Evolutionary conservation across 2,888 invertebrate species (phyloP), one percentile per base, ranked within the genome.

Genomic region (Zaprionus lineosus): DNA sequence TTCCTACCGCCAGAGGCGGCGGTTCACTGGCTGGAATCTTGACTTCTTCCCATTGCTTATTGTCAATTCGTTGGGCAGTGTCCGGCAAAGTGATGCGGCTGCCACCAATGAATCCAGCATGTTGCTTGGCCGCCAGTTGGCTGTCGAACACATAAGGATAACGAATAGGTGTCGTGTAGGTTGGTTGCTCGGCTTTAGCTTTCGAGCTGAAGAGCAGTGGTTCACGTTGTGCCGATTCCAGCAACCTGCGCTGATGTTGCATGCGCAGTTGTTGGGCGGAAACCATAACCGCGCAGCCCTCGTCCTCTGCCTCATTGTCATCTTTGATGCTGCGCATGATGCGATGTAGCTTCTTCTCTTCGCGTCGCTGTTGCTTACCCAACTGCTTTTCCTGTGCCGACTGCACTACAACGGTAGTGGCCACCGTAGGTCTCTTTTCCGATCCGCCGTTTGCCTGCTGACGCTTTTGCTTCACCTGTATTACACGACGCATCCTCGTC

Each of bases 61-160:
- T 93, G 75, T 95, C 94, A 37, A 93, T 93, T 56, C 95, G 93
- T 8, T 92, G 90, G 1, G 96, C 94, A 71, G 94, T 94, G 60
- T 95, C 95, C 0, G 98, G 98, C 3, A 98, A 89, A 31, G 93
- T 90, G 65, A 97, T 91, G 89, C 95, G 96, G 52, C 93, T 91
- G 2, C 96, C 96, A 1, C 94, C 93, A 6, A 97, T 93, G 74
- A 94, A 97, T 36, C 95, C 94, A 90, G 90, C 79, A 86, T 90
- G 86, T 47, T 87, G 91, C 85, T 94, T 94, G 0, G 94, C 93
- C 55, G 93, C 92, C 36, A 93, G 91, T 66, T 95, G 93, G 1
- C 93, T 93, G 88, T 98, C 98, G 88, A 95, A 98, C 0, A 98
- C 98, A 90, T 94, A 95, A 0, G 98, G 98, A 90, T 94, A 97